Evolutionary conservation across 2,797 vertebrate genomes (phyloP).

Genomic region (Diplodus puntazzo): DNA sequence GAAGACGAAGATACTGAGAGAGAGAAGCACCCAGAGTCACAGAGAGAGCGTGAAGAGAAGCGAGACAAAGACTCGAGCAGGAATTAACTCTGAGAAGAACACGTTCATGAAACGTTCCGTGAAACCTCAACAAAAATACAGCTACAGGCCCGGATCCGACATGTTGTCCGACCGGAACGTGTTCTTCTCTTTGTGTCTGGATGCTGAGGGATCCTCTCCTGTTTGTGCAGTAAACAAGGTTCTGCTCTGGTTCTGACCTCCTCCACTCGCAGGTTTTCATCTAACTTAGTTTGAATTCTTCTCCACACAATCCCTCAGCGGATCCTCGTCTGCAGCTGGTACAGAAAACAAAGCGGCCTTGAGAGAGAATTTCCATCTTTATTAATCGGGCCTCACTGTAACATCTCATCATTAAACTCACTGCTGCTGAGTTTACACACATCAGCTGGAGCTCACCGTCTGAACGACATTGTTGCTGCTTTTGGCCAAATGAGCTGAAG

Average conservation of each 20-base stretch:
- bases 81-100: background rate
- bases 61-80: no score
- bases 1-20: background rate
- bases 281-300: background rate
- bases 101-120: no score
- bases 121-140: no score
- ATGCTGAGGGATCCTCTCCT: background rate
- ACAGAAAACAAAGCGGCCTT: background rate
- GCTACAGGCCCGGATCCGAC: no score
- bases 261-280: background rate
- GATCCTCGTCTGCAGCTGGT: background rate
- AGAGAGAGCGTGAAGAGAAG: background rate
- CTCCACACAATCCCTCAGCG: background rate
- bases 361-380: background rate
- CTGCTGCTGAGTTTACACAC: background rate
- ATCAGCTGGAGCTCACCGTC: background rate
- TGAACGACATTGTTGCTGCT: slow-evolving; percentile 7
- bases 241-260: background rate
- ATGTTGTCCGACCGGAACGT: no score
- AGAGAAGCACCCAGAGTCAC: background rate
- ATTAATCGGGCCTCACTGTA: background rate
- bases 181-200: background rate
- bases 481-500: background rate
- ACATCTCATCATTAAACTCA: slow-evolving; percentile 5
- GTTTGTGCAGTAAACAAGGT: background rate